Base-by-base conservation (phyloP, 2,888 invertebrate genomes). In the Leistus spinibarbis region DNA sequence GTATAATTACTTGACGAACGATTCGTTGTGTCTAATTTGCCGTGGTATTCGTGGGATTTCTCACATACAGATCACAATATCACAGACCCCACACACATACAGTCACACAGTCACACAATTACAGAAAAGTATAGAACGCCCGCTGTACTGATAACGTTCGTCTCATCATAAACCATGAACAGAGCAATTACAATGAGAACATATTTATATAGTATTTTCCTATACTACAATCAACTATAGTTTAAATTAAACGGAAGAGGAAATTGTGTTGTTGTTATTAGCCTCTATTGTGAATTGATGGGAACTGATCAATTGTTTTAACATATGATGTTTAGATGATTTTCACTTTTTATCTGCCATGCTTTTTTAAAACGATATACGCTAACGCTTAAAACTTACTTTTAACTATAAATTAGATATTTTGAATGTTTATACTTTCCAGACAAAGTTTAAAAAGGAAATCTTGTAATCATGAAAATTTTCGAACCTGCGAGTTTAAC, bases 11-110 rank as follows among this genome's bases (percentile, higher is more conserved):
- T 69, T 67, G 62, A 74, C 74, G 74, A 74, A 62, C 75, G 75
- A 75, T 75, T 75, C 75, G 75, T 69, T 69, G 63, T 75, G 75
- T 75, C 75, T 75, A 75, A 75, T 75, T 75, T 75, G 69, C 75
- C 75, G 69, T 75, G 75, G 68, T 73, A 73, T 69, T 69, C 76
- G 65, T 69, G 70, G 64, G 70, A 76, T 76, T 75, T 64, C 69
- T 69, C 75, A 75, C 54, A 63, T 76, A 77, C 65, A 56, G 69
- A 67, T 68, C 62, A 60, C 60, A 60, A 60, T 60, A 22, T 40
- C 40, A 40, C 63, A 66, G 66, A 76, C 56, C 57, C 65, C 76
- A 20, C 57, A 60, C 63, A 73, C 65, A 72, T 67, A 64, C 76
- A 76, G 16, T 56, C 63, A 19, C 60, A 76, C 62, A 64, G 40